Evolutionary conservation across 2,113 vertebrate genomes (phyloP).

Genomic region (Phrynosoma blainvillii): DNA sequence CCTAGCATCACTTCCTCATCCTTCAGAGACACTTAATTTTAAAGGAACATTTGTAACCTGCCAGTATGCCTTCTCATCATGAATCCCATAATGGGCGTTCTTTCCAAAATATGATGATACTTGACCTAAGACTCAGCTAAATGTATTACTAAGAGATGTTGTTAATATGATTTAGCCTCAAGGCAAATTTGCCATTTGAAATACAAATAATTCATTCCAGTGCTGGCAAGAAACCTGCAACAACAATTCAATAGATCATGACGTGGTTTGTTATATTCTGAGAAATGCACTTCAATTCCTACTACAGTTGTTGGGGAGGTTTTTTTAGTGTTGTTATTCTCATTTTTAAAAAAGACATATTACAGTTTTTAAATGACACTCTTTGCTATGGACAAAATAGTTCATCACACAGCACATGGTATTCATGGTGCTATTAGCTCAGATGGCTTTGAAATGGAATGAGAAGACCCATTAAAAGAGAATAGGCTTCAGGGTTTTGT

Average conservation of each 20-base stretch:
- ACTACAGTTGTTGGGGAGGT: no score
- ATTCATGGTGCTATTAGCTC: no score
- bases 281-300: not conserved
- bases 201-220: conserved; percentile 3
- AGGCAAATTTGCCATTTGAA: conserved; percentile 1
- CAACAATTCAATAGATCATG: not conserved
- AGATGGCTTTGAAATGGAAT: no score
- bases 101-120: conserved; percentile 11
- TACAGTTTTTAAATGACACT: no score
- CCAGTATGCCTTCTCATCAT: not conserved
- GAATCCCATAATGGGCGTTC: not conserved
- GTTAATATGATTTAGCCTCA: conserved; percentile 18
- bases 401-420: no score
- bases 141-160: conserved; percentile 23
- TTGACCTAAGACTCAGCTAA: conserved; percentile 13
- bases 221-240: not conserved
- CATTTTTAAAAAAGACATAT: no score
- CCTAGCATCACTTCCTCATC: not conserved
- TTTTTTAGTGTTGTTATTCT: not conserved
- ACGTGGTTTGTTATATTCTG: not conserved
- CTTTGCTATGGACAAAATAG: no score
- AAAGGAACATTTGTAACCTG: conserved; percentile 3
- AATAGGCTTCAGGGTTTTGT: no score
- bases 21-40: not conserved
- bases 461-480: no score